Evolutionary conservation across 2,888 invertebrate genomes (phyloP).

Genomic region (Sympetrum striolatum): DNA sequence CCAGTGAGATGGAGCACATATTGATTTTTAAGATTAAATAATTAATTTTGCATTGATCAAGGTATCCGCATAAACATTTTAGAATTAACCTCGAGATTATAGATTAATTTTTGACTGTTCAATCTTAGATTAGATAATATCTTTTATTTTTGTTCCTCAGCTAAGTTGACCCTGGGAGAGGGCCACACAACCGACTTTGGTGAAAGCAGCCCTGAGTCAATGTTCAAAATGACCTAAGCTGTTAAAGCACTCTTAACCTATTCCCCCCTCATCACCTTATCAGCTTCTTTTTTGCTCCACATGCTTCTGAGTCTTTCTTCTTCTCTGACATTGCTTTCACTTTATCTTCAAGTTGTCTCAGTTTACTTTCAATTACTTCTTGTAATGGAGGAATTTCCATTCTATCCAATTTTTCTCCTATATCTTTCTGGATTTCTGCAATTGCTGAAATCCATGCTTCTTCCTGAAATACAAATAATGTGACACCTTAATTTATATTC

Average conservation of each 20-base stretch:
- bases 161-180: too few species aligned
- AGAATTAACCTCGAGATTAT: too few species aligned
- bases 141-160: too few species aligned
- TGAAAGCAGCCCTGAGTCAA: too few species aligned
- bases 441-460: conserved; percentile 70
- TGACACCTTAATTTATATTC: too few species aligned
- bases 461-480: conserved; percentile 59
- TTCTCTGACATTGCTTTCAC: conserved; percentile 67
- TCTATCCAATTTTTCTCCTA: conserved; percentile 72
- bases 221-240: too few species aligned
- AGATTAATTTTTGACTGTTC: too few species aligned
- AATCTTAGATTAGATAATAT: too few species aligned
- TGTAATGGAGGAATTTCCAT: conserved; percentile 69
- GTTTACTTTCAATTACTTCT: conserved; percentile 69
- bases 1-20: background rate
- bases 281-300: conserved; percentile 72
- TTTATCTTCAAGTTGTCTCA: conserved; percentile 68
- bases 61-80: background rate
- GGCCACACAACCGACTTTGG: too few species aligned
- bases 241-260: too few species aligned
- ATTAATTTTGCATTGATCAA: background rate
- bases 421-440: conserved; percentile 71
- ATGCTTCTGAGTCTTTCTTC: conserved; percentile 72
- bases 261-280: conserved; percentile 61
- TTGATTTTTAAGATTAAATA: background rate